Evolutionary conservation across 2,888 invertebrate species (phyloP), one percentile per base, ranked within the genome.

Genomic region (Watsonalla binaria): DNA sequence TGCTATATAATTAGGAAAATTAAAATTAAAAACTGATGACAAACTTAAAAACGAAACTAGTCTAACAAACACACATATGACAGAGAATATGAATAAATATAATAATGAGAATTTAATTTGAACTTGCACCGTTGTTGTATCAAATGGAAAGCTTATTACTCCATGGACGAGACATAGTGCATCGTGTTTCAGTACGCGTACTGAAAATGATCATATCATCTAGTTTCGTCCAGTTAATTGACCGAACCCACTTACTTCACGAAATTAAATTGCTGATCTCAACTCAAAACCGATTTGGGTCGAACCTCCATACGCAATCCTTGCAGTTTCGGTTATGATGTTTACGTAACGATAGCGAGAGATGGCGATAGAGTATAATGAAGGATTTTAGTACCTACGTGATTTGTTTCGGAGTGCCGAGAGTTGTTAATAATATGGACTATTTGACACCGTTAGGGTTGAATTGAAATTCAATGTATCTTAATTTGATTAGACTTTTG

Each of bases 161-260:
- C 72, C 76, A 76, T 77, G 68, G 61, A 61, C 72, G 66, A 69
- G 70, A 65, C 62, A 63, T 63, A 67, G 68, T 70, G 72, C 75
- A 74, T 74, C 75, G 72, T 66, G 70, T 70, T 74, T 68, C 60
- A 68, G 70, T 47, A 65, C 72, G 80, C 83, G 84, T 82, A 83
- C 66, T 58, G 81, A 75, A 75, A 78, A 70, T 66, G 67, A 66
- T 68, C 70, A 63, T 63, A 62, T 56, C 24, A 24, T 24, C 24
- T 4, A 24, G 24, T 24, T 24, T 24, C 24, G 35, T 53, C 56
- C 55, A 56, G 68, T 68, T 77, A 77, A 78, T 76, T 78, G 72
- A 61, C 64, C 62, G 59, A 71, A 68, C 64, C 60, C 46, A 51
- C 46, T 35, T 46, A 45, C 34, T 45, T 37, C 33, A 7, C 37